phyloP scores from a whole-genome alignment of 2,113 vertebrate genomes.

The Python bivittatus region DNA sequence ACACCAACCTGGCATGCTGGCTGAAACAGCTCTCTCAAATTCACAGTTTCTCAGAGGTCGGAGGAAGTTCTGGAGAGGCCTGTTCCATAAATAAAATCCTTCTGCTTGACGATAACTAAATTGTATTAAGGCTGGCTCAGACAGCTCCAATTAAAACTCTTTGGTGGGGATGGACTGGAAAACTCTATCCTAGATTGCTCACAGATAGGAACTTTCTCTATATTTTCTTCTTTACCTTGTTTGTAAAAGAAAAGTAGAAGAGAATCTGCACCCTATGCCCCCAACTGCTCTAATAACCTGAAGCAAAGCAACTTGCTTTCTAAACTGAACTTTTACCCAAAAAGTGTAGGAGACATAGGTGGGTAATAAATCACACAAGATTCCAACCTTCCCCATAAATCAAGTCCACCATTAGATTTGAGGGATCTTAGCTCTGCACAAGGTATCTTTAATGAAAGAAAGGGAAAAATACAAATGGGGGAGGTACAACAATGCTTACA shows the following conservation, averaged over 20 bases:
- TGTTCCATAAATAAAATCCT: constrained; percentile 72
- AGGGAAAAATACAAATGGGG: not conserved
- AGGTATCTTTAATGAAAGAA: not conserved
- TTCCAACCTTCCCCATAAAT: not conserved
- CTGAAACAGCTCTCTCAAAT: constrained; percentile 60
- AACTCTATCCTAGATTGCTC: constrained; percentile 42
- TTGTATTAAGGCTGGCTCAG: constrained; percentile 66
- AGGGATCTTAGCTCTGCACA: not conserved
- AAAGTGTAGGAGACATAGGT: not conserved
- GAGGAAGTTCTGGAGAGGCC: constrained; percentile 70
- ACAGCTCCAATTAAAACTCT: constrained; percentile 69
- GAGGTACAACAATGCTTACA: not conserved
- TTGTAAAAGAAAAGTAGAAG: constrained; percentile 21
- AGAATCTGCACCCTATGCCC: constrained; percentile 22
- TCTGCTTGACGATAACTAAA: constrained; percentile 64
- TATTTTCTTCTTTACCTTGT: constrained; percentile 28
- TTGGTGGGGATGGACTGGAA: constrained; percentile 40
- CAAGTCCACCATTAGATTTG: not conserved
- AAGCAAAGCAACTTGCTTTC: not conserved
- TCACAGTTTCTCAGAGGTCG: constrained; percentile 68
- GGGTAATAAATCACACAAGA: constrained; percentile 7
- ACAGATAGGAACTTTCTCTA: constrained; percentile 34
- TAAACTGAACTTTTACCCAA: constrained; percentile 25
- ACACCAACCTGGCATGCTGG: constrained; percentile 50
- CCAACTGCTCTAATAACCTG: not conserved